Evolutionary conservation across 2,888 invertebrate species (phyloP).

Genomic region (Mesorhabditis spiculigera): DNA sequence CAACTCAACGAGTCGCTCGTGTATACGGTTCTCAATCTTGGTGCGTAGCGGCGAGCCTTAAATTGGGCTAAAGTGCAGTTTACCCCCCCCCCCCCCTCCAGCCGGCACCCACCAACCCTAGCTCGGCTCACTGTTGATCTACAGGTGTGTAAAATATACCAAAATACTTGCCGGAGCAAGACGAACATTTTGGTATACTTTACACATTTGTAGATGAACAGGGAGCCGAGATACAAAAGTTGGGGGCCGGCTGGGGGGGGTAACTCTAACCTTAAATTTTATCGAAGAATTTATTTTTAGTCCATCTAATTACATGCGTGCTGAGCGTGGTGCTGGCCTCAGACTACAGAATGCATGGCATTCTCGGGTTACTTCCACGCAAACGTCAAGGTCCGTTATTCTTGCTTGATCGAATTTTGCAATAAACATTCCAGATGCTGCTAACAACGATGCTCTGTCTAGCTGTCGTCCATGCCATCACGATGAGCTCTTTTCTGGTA

Average conservation of each 20-base stretch:
- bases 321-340: conserved; percentile 5
- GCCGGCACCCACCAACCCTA: too few species aligned
- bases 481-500: conserved; percentile 6
- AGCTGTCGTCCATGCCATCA: conserved; percentile 3
- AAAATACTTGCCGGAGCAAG: too few species aligned
- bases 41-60: neutral
- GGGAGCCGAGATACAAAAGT: too few species aligned
- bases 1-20: neutral
- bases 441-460: conserved; percentile 6
- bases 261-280: too few species aligned
- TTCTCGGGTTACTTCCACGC: conserved; percentile 2
- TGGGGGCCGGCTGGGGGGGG: too few species aligned
- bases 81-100: too few species aligned
- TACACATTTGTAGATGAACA: too few species aligned
- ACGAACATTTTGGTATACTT: too few species aligned
- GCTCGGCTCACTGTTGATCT: too few species aligned
- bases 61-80: too few species aligned
- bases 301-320: conserved; percentile 6
- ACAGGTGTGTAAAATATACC: too few species aligned
- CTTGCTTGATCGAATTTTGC: neutral
- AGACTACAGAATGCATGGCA: neutral
- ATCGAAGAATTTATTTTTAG: neutral
- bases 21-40: neutral
- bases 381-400: neutral
- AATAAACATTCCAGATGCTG: neutral